These are phyloP conservation scores for Octodonta nipae DNA, from an alignment of 2,888 invertebrate species.

Conservation along the genomic window DNA sequence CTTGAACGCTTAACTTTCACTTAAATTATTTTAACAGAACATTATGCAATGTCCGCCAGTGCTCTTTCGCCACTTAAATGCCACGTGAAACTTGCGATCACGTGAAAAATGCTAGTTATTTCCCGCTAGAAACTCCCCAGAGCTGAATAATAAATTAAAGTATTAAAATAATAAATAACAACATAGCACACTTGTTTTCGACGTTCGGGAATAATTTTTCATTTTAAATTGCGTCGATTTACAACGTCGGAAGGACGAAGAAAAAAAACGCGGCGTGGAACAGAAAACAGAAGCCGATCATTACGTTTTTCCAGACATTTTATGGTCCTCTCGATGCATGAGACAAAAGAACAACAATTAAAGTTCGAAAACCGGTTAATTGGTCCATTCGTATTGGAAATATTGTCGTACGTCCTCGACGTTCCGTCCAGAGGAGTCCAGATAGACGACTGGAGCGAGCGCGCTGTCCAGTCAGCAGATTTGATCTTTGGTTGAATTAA, in stretches of 20 bases:
- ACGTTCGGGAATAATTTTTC: conserved; percentile 17
- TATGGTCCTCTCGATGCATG: conserved; percentile 7
- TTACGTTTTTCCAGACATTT: conserved; percentile 9
- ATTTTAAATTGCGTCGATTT: conserved; percentile 21
- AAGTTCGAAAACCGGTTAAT: conserved; percentile 8
- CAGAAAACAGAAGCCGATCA: conserved; percentile 8
- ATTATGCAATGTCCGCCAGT: too few species aligned
- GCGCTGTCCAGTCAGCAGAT: too few species aligned
- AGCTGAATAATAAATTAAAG: conserved; percentile 17
- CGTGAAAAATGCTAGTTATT: conserved; percentile 13
- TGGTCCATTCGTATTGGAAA: too few species aligned
- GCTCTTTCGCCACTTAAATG: too few species aligned
- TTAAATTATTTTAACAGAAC: too few species aligned
- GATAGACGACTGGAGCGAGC: too few species aligned
- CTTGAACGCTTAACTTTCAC: too few species aligned
- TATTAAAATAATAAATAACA: conserved; percentile 18
- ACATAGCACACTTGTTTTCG: conserved; percentile 18
- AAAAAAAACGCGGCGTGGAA: conserved; percentile 7
- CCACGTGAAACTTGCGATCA: too few species aligned
- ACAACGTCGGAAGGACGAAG: conserved; percentile 4
- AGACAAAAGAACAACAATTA: conserved; percentile 9
- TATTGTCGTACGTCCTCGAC: too few species aligned
- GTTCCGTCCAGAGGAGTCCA: too few species aligned
- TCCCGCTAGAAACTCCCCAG: conserved; percentile 9
- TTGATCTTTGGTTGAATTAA: too few species aligned